Base-by-base conservation (phyloP, 2,888 invertebrate genomes). In the Sycophila texana region DNA sequence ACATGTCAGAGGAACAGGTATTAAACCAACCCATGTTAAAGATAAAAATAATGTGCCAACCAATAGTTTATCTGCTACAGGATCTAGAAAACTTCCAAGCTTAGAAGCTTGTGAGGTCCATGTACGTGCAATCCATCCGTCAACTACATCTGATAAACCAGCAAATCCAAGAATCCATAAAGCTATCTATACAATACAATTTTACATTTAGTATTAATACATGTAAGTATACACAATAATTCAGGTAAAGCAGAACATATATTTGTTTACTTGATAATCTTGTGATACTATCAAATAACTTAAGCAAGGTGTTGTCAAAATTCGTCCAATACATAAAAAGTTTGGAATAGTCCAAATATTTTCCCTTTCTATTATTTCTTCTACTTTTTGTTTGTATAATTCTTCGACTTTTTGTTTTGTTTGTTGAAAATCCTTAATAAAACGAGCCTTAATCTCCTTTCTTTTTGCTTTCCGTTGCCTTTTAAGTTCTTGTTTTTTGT, bases 41-140 rank as follows among this genome's bases (percentile, higher is more conserved):
- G 97, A 94, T 71, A 98, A 91, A 86, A 98, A 98, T 75, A 99
- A 91, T 0, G 96, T 96, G 14, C 96, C 97, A 83, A 99, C 95
- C 2, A 99, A 92, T 55, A 99, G 92, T 92, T 99, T 99, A 90
- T 99, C 99, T 2, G 99, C 99, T 92, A 98, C 94, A 0, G 99
- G 99, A 91, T 99, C 99, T 18, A 99, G 91, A 87, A 98, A 98
- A 79, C 98, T 98, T 0, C 99, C 99, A 88, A 98, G 93, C 88
- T 96, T 96, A 47, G 98, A 97, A 30, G 96, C 95, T 90, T 99
- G 99, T 51, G 95, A 95, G 82, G 95, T 94, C 94, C 96, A 98
- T 72, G 95, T 96, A 78, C 99, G 93, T 0, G 99, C 99, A 88
- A 99, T 98, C 94, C 96, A 98, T 10, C 99, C 99, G 92, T 99